Base-by-base conservation (phyloP, 2,797 vertebrate species). In the Podarcis lilfordi region DNA sequence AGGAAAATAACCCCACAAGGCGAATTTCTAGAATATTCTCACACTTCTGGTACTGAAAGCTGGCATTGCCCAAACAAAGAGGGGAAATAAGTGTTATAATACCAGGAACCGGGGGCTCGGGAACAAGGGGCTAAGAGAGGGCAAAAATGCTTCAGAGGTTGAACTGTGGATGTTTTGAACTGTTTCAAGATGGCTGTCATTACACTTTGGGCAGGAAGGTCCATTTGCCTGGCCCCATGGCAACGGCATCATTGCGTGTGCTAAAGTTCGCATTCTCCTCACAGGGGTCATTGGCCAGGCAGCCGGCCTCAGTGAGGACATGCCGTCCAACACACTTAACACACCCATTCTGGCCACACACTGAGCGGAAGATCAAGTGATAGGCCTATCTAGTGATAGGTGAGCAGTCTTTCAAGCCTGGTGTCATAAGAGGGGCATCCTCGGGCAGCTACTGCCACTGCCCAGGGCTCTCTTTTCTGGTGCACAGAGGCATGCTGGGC, bases 1-100 rank as follows among this genome's bases (percentile, higher is more conserved):
- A 81, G 64, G 80, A 81, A 88, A 85, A 85, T 77, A 81, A 88
- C 82, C 83, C 79, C 59, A 50, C 78, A 23, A 27, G 71, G 37
- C 50, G 89, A 61, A 81, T 90, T 71, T 71, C 72, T 90, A 11
- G 37, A 85, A 82, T 85, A 90, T 69, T 86, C 71, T 69, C 43
- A n/a, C 19, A 68, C 59, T 55, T 81, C 59, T 23, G n/a, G n/a
- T 77, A 43, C 50, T 23, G 29, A 74, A 37, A 10, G 5, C 50
- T 35, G 76, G 29, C 35, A 72, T 13, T 23, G 50, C 37, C 76
- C 55, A 85, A 66, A 23, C 55, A 64, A 84, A 29, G 13, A 64
- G 23, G 61, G 45, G 66, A 21, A 71, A 50, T 35, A 19, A 29
- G 23, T 23, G 35, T 15, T 32, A 55, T 11, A 29, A 5, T 29